Conservation (phyloP, 2,113 vertebrate species). For the Gobius niger region DNA sequence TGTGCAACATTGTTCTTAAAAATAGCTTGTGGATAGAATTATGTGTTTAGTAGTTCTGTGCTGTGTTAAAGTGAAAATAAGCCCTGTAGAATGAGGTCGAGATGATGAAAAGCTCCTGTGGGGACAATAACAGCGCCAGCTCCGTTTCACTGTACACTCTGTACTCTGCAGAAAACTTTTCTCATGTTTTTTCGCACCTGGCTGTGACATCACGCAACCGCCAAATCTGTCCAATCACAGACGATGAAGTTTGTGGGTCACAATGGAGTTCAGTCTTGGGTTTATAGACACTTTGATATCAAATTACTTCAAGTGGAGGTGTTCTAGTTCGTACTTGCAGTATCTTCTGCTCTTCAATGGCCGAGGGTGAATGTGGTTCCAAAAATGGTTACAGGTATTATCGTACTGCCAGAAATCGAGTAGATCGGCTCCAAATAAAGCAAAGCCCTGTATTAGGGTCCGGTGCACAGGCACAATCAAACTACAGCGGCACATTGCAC, state of each 20-base stretch:
- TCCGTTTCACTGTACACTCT: conserved; percentile 4
- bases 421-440: too few relatives aligned
- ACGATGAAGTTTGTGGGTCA: background rate
- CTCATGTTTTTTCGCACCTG: background rate
- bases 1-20: conserved; percentile 4
- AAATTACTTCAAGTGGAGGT: too few relatives aligned
- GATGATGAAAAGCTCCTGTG: conserved; percentile 9
- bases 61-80: conserved; percentile 20
- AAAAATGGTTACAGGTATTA: too few relatives aligned
- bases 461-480: too few relatives aligned
- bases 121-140: conserved; percentile 14
- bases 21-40: background rate
- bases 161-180: conserved; percentile 9
- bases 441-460: too few relatives aligned
- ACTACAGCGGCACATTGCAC: too few relatives aligned
- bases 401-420: too few relatives aligned
- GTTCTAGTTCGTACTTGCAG: too few relatives aligned
- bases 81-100: background rate
- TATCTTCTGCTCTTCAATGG: too few relatives aligned
- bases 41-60: background rate
- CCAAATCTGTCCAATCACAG: background rate
- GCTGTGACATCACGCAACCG: conserved; percentile 9
- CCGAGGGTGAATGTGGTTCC: too few relatives aligned
- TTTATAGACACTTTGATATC: too few relatives aligned
- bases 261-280: background rate